Base-by-base conservation (phyloP, 1,140 invertebrate species). In the Centruroides vittatus region DNA sequence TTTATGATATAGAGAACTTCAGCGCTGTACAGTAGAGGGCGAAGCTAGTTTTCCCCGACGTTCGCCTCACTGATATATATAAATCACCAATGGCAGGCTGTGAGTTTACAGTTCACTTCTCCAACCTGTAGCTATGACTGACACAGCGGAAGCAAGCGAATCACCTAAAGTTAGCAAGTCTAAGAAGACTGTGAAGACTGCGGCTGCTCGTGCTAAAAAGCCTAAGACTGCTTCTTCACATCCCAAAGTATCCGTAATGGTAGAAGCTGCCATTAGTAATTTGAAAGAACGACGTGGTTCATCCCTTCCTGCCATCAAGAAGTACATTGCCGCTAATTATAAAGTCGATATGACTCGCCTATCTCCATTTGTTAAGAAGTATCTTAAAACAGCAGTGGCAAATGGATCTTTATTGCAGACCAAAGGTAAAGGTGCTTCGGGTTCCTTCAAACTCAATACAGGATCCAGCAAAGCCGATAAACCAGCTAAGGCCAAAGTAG, bases 241-340 rank as follows among this genome's bases (percentile, higher is more conserved):
- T 49, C 69, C 69, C n/a, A 48, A 65, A 0, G 64, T 65, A 54
- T 61, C 65, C 4, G 55, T 47, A 3, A 71, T 71, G 68, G 61
- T 68, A 11, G 46, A 41, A 7, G 61, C 62, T n/a, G 66, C 66
- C 36, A 67, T 67, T 55, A 55, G 47, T 7, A 47, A 8, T 49
- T 35, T 63, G 50, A 60, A 82, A 61, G 80, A 82, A 67, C 74
- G 78, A 55, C 75, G 76, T 60, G 81, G 80, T n/a, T 81, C 79
- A 3, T 81, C 80, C 1, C 70, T 81, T 47, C 75, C 78, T 64
- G 80, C 80, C 8, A 82, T 82, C 70, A 81, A 82, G 70, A 83
- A 82, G 69, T 82, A 81, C 72, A 78, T 82, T 57, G 68, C 74
- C n/a, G 73, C 75, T 5, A 76, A 74, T 52, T 81, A 80, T 72